Evolutionary conservation across 2,113 vertebrate species (phyloP), one percentile per base, ranked within the genome.

Genomic region (Neotoma lepida): DNA sequence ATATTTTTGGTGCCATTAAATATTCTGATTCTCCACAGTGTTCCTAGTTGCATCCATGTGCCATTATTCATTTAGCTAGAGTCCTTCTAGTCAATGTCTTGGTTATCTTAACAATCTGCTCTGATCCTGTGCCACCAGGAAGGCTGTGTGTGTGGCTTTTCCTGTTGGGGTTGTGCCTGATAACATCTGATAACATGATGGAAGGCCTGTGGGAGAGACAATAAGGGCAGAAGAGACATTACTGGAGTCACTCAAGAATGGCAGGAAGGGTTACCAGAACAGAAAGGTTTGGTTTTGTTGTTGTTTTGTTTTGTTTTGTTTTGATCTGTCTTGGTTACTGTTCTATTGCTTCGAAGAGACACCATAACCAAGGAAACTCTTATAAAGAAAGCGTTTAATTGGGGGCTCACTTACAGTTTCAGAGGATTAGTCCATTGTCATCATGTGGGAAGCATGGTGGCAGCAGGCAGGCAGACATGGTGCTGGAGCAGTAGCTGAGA

Each of bases 71-170:
- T 81, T 84, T 89, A 88, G 30, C 78, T 33, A 4, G 2, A 54
- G 30, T 91, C 61, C 70, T 73, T 18, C 39, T 49, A 86, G 39
- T 82, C 15, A 7, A 63, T n/a, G 73, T 9, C 51, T 88, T 39
- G 46, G 56, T 94, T 64, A 33, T 86, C 96, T 95, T 18, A 70
- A n/a, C 15, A 58, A 73, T 90, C 41, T 28, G 22, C 71, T 70
- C 4, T 63, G 41, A 44, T n/a, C 13, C 30, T 14, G 4, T 49
- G 81, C 49, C 85, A 28, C 64, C 82, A 77, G 70, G 56, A 51
- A 89, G 80, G 70, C 64, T 66, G 49, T 3, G 7, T 3, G 7
- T 4, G 26, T 22, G 15, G 4, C 56, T 78, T 64, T 77, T 81
- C 44, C 51, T 71, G 66, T 73, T 68, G 1, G 7, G 54, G 1